Evolutionary conservation across 2,797 vertebrate genomes (phyloP).

Genomic region (Brotula barbata): DNA sequence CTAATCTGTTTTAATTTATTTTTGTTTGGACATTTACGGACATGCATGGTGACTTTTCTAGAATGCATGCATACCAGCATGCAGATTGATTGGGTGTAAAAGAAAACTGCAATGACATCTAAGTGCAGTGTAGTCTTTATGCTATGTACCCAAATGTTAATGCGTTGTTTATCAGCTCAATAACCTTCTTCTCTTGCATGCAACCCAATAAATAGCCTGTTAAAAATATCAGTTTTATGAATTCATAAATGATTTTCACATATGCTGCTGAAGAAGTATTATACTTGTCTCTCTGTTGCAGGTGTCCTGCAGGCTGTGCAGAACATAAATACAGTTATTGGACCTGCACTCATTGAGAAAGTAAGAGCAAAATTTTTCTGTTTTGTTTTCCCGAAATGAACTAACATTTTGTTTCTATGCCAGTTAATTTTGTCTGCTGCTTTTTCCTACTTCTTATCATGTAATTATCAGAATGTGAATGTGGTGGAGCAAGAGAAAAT

Average conservation of each 20-base stretch:
- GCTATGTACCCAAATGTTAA: background rate
- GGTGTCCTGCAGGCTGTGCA: conserved; percentile 95
- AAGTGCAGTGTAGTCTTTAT: background rate
- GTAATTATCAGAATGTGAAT: conserved; percentile 77
- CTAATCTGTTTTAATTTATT: conserved; percentile 18
- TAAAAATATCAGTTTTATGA: conserved; percentile 13
- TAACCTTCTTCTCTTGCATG: conserved; percentile 20
- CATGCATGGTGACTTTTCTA: conserved; percentile 23
- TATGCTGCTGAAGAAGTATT: background rate
- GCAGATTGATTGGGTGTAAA: conserved; percentile 7
- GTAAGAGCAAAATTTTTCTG: conserved; percentile 76
- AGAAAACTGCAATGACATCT: background rate
- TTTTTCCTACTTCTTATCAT: background rate
- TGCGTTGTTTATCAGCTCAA: background rate
- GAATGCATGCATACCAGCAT: conserved; percentile 33
- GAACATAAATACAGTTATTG: conserved; percentile 92
- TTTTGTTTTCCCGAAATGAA: background rate
- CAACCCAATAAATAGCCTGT: background rate
- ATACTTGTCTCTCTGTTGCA: conserved; percentile 57
- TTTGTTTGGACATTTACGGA: background rate
- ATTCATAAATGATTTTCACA: background rate
- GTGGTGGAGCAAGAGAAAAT: conserved; percentile 94
- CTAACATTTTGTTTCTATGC: background rate
- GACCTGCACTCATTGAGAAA: conserved; percentile 89
- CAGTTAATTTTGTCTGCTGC: background rate